These are phyloP conservation scores for Nebria ingens DNA, from an alignment of 1,140 invertebrate species.

Conservation along the genomic window DNA sequence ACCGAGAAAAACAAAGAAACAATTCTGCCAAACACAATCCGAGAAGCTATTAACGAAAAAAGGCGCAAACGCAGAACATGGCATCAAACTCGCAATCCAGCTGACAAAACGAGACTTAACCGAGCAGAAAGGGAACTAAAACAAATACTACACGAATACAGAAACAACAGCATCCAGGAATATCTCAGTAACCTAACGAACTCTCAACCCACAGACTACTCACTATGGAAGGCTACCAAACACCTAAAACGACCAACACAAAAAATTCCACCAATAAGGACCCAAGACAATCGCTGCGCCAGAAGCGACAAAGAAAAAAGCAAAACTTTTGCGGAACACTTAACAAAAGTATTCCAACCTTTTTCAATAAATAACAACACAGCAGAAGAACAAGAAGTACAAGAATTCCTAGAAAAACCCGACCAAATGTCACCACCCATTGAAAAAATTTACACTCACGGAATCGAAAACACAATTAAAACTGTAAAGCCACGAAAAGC, in stretches of 20 bases:
- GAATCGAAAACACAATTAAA: background rate
- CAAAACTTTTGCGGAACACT: slow-evolving; percentile 12
- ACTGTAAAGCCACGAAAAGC: slow-evolving; percentile 12
- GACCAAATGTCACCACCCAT: slow-evolving; percentile 13
- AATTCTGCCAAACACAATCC: no score
- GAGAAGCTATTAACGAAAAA: background rate
- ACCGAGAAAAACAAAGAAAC: no score
- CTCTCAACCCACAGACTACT: slow-evolving; percentile 14
- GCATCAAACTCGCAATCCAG: background rate
- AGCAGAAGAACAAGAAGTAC: background rate
- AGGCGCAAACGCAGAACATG: background rate
- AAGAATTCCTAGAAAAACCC: slow-evolving; percentile 16
- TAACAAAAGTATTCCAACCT: background rate
- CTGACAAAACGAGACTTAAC: background rate
- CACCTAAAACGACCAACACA: slow-evolving; percentile 14
- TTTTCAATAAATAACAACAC: background rate
- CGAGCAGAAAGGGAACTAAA: background rate
- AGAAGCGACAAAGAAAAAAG: background rate
- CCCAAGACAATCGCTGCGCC: background rate
- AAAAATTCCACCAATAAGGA: slow-evolving; percentile 11
- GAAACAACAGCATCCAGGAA: slow-evolving; percentile 13
- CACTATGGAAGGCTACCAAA: slow-evolving; percentile 14
- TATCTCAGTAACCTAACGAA: slow-evolving; percentile 12
- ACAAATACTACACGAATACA: background rate
- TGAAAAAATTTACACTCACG: background rate